Base-by-base conservation (phyloP, 2,113 vertebrate species). In the Plecturocebus donacophilus region DNA sequence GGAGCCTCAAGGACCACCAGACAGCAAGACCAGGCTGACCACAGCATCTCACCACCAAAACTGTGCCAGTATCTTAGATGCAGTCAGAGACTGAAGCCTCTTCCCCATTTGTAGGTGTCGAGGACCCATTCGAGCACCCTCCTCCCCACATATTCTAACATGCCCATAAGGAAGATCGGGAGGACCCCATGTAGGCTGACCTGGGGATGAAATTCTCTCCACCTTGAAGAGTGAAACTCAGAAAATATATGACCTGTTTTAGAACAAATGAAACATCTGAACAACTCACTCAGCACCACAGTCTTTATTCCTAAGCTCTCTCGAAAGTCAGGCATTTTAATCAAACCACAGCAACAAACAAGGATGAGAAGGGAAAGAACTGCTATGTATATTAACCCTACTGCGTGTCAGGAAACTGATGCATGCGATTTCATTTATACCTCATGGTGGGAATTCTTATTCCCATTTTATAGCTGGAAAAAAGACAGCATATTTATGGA, bases 281-380 rank as follows among this genome's bases (percentile, higher is more conserved):
- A 68, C 30, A 75, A 45, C 38, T 92, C 35, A 25, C 42, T 79
- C 40, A n/a, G 13, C 38, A 10, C 11, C 49, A 25, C 3, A 4
- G 47, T 58, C 92, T 83, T 94, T 54, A 47, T n/a, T 91, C 25
- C 70, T 83, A 90, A 64, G 17, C 58, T 56, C 38, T 82, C 76
- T 77, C 86, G 81, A 80, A 93, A 93, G 68, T 52, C 75, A 80
- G 79, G 61, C 8, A 42, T 86, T 77, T 83, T 81, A 61, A 90
- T 90, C 30, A 86, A n/a, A 27, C 3, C 52, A 38, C 40, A 19
- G 25, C 12, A 38, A 49, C 21, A 10, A 45, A 6, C 8, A 94
- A 32, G 1, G 20, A 7, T 71, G 35, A 64, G 14, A n/a, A 12
- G 16, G 7, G 16, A 86, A 91, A 54, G 11, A 86, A 79, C 32